A percentile compares a stretch with the other conserved stretches of the same genome.
Conservation (phyloP, 2,888 invertebrate species). For the Drosophila neonasuta region DNA sequence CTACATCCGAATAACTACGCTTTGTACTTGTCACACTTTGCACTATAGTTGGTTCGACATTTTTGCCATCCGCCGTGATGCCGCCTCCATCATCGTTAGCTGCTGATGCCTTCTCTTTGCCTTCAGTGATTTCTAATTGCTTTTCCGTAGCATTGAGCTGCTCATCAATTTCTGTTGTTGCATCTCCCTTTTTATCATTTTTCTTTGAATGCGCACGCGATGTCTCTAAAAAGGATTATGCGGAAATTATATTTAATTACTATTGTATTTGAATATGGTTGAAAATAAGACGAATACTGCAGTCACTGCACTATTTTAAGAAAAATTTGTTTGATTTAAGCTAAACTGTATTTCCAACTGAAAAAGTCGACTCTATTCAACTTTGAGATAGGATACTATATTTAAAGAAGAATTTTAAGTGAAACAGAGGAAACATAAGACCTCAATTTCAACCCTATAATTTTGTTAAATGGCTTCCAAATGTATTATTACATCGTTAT, state of each 20-base stretch:
- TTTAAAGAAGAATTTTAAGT: too few species aligned
- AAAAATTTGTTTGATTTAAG: too few species aligned
- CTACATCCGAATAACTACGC: slow-evolving; percentile 82
- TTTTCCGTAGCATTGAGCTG: slow-evolving; percentile 65
- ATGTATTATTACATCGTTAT: too few species aligned
- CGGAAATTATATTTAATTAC: not conserved
- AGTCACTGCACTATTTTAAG: too few species aligned
- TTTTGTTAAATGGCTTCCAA: too few species aligned
- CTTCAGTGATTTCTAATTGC: slow-evolving; percentile 62
- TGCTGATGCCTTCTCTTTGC: slow-evolving; percentile 62
- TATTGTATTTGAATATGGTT: not conserved
- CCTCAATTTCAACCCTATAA: too few species aligned
- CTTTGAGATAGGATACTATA: too few species aligned
- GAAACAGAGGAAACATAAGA: too few species aligned
- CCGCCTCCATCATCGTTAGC: slow-evolving; percentile 60
- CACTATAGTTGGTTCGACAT: slow-evolving; percentile 46
- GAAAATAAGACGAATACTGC: not conserved
- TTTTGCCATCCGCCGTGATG: slow-evolving; percentile 61
- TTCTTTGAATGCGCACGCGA: slow-evolving; percentile 69
- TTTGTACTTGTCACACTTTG: slow-evolving; percentile 61
- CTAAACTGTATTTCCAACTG: too few species aligned
- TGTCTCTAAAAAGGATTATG: slow-evolving; percentile 57
- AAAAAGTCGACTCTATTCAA: too few species aligned
- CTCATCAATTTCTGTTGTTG: slow-evolving; percentile 65
- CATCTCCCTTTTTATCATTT: slow-evolving; percentile 72